Conservation (phyloP, 64 coral and sea anemone species). For the Stichodactyla mertensii region DNA sequence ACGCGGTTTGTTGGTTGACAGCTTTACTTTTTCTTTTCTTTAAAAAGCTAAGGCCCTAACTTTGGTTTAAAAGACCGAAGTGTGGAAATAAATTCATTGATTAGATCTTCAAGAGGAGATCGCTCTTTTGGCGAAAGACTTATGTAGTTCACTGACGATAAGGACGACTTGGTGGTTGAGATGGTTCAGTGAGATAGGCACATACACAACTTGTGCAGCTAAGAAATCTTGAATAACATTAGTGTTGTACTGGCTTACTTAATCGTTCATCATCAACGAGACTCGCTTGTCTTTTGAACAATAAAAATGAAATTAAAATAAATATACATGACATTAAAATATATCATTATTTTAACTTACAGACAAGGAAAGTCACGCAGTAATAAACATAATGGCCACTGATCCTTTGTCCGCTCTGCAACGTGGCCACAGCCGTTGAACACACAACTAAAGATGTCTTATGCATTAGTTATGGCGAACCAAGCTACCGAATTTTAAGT, state of each 20-base stretch:
- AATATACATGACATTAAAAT: not conserved
- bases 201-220: not conserved
- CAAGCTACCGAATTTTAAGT: not conserved
- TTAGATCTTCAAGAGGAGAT: not conserved
- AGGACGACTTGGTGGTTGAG: not conserved
- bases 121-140: not conserved
- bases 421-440: not conserved
- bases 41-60: not conserved
- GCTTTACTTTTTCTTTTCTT: not conserved
- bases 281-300: not conserved
- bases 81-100: not conserved
- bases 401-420: not conserved
- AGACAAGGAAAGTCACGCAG: not conserved
- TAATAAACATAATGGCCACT: too few relatives aligned
- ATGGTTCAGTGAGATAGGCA: not conserved
- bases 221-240: constrained; percentile 2
- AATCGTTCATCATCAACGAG: not conserved
- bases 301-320: constrained; percentile 1
- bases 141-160: constrained; percentile 2
- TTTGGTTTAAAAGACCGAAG: not conserved
- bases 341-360: constrained; percentile 4
- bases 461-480: constrained; percentile 2
- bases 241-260: not conserved
- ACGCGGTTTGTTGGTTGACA: not conserved
- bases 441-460: not conserved